Conservation (phyloP, 1,140 invertebrate species). For the Saccostrea echinata region DNA sequence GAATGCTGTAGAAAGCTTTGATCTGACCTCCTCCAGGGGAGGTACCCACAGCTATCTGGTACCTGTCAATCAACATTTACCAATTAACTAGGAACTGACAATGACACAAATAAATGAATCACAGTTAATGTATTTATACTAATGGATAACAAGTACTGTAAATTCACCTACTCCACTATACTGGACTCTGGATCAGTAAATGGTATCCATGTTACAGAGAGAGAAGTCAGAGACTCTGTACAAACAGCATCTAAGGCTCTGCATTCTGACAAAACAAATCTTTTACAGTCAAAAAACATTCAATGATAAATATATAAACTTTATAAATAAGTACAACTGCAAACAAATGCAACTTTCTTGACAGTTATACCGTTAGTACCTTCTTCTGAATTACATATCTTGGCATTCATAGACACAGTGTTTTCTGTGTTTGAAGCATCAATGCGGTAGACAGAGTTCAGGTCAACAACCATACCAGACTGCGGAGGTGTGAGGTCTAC, state of each 20-base stretch:
- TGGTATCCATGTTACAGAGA: constrained; percentile 63
- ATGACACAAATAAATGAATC: neutral
- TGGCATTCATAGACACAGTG: constrained; percentile 51
- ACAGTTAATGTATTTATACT: no score
- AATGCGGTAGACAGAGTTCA: constrained; percentile 51
- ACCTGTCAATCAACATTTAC: constrained; percentile 51
- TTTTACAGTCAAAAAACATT: no score
- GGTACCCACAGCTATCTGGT: constrained; percentile 65
- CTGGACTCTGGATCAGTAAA: constrained; percentile 65
- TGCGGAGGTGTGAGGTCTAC: constrained; percentile 60
- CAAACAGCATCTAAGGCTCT: constrained; percentile 62
- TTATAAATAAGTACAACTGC: no score
- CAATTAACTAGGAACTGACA: neutral
- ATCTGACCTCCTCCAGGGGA: constrained; percentile 65
- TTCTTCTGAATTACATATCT: constrained; percentile 51
- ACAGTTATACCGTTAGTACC: no score
- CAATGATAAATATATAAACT: no score
- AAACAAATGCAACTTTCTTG: no score
- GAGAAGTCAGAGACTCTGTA: constrained; percentile 61
- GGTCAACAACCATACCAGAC: constrained; percentile 59
- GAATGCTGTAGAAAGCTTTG: constrained; percentile 57
- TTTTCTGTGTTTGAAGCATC: constrained; percentile 32
- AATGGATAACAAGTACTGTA: neutral
- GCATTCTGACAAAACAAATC: constrained; percentile 56
- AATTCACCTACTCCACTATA: constrained; percentile 58